Evolutionary conservation across 2,113 vertebrate species (phyloP).

Genomic region (Sminthopsis crassicaudata): DNA sequence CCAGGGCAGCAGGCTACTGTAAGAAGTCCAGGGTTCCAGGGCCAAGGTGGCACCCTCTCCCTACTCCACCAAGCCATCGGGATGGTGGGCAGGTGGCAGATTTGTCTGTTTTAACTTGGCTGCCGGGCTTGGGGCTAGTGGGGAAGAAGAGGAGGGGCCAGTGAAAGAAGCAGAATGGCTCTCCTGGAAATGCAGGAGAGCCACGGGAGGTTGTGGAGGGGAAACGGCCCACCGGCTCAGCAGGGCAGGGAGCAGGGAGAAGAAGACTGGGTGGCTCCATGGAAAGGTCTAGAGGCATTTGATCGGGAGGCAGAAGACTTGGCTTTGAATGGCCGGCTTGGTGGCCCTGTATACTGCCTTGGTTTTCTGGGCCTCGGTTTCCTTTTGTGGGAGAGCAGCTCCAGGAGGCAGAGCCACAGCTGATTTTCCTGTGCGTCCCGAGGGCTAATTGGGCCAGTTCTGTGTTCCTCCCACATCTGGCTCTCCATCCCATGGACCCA

Average conservation of each 20-base stretch:
- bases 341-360: neutral
- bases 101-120: neutral
- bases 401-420: neutral
- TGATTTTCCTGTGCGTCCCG: neutral
- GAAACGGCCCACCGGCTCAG: too few relatives aligned
- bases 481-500: neutral
- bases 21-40: neutral
- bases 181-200: neutral
- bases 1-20: neutral
- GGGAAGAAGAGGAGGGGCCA: neutral
- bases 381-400: neutral
- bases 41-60: neutral
- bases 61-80: neutral
- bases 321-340: neutral
- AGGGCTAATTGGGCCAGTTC: neutral
- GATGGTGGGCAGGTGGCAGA: neutral
- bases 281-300: neutral
- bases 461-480: too few relatives aligned
- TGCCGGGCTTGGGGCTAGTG: neutral
- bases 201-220: too few relatives aligned
- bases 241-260: too few relatives aligned
- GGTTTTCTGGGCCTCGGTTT: constrained; percentile 29
- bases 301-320: neutral
- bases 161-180: too few relatives aligned
- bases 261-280: neutral